A percentile compares a stretch with the other conserved stretches of the same genome.
These are phyloP conservation scores for Andrena trimmerana DNA, from an alignment of 2,888 invertebrate genomes.

Conservation along the genomic window DNA sequence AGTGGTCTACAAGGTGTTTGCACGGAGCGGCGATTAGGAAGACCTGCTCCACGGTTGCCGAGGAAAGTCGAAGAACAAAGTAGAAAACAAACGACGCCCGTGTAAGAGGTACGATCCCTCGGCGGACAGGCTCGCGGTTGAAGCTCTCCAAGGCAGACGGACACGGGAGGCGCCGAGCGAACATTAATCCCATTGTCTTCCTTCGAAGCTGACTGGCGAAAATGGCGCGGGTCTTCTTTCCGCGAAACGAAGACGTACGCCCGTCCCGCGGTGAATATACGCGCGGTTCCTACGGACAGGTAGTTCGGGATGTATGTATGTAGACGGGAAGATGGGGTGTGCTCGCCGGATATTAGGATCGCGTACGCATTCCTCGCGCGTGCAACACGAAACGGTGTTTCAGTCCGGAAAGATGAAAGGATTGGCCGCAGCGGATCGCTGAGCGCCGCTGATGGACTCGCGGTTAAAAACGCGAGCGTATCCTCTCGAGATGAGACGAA, in stretches of 20 bases:
- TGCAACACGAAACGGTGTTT: constrained; percentile 48
- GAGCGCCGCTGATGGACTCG: neutral
- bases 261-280: neutral
- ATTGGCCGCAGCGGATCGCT: neutral
- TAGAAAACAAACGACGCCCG: constrained; percentile 24
- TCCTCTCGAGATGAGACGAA: neutral
- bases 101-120: constrained; percentile 5
- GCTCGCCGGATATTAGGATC: constrained; percentile 36
- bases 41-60: neutral
- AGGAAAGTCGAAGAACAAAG: neutral
- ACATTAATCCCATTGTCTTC: constrained; percentile 74
- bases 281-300: constrained; percentile 17
- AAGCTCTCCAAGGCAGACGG: constrained; percentile 50
- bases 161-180: constrained; percentile 57
- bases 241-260: constrained; percentile 63
- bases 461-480: constrained; percentile 1
- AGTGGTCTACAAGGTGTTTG: neutral
- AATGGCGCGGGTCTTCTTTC: constrained; percentile 51
- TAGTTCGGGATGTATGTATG: neutral
- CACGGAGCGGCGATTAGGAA: neutral
- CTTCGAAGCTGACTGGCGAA: constrained; percentile 44
- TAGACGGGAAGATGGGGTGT: neutral
- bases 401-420: constrained; percentile 20
- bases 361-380: constrained; percentile 51
- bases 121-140: constrained; percentile 11